Evolutionary conservation across 2,888 invertebrate genomes (phyloP).

Genomic region (Schizaphis graminum): DNA sequence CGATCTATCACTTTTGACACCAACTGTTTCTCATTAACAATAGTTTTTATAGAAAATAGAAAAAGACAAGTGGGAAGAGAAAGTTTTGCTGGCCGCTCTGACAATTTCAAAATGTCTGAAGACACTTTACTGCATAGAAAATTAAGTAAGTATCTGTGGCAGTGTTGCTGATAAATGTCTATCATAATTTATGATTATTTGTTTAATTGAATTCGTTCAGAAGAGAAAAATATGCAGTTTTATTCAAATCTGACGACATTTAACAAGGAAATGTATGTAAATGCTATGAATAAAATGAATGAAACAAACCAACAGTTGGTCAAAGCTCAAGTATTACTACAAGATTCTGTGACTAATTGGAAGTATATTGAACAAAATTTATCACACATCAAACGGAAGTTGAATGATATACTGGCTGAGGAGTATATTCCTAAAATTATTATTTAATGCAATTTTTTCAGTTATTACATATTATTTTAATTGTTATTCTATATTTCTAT

Average conservation of each 20-base stretch:
- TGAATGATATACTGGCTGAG: conserved; percentile 52
- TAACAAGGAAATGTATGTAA: conserved; percentile 52
- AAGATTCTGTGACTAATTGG: conserved; percentile 53
- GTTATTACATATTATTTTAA: too few species aligned
- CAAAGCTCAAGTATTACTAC: conserved; percentile 56
- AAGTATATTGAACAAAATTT: conserved; percentile 61
- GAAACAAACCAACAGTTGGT: conserved; percentile 56
- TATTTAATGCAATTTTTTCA: conserved; percentile 17
- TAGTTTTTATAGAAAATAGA: background rate
- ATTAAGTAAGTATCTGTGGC: conserved; percentile 16
- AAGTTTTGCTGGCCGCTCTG: background rate
- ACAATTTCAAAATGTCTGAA: conserved; percentile 61
- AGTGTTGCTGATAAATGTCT: background rate
- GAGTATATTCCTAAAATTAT: conserved; percentile 61
- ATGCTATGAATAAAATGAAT: conserved; percentile 50
- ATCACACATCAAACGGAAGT: conserved; percentile 40
- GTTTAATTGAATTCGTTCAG: conserved; percentile 12
- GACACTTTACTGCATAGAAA: conserved; percentile 55
- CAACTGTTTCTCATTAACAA: background rate
- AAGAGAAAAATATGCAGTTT: conserved; percentile 63
- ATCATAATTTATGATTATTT: background rate
- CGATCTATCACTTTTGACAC: background rate
- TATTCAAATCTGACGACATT: conserved; percentile 47
- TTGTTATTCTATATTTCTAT: background rate
- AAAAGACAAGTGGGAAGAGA: background rate